phyloP scores from a whole-genome alignment of 1,140 invertebrate genomes.

The Drosophila busckii region DNA sequence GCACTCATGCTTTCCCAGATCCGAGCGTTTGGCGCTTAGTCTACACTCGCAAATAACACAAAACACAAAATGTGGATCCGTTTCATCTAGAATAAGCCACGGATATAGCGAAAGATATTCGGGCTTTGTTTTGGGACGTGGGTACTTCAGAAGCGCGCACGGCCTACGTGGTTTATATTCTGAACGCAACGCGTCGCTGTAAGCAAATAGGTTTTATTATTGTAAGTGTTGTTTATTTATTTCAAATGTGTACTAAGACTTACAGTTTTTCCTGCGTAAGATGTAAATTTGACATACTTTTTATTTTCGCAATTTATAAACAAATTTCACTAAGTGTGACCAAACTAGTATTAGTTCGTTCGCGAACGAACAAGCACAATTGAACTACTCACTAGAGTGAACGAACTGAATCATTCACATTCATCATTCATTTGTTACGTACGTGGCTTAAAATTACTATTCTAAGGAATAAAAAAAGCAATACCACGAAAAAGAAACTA shows the following conservation, averaged over 20 bases:
- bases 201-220: neutral
- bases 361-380: too few species aligned
- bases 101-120: conserved; percentile 61
- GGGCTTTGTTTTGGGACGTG: conserved; percentile 62
- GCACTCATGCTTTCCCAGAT: conserved; percentile 62
- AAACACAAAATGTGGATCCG: conserved; percentile 67
- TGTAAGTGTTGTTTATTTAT: neutral
- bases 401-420: too few species aligned
- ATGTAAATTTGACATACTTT: conserved; percentile 61
- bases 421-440: too few species aligned
- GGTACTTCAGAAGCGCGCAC: conserved; percentile 57
- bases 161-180: conserved; percentile 60
- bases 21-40: conserved; percentile 61
- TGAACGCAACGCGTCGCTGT: conserved; percentile 55
- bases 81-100: conserved; percentile 60
- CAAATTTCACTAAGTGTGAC: conserved; percentile 39
- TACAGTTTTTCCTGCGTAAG: conserved; percentile 68
- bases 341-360: too few species aligned
- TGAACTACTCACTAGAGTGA: too few species aligned
- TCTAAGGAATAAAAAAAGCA: too few species aligned
- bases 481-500: too few species aligned
- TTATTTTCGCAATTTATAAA: conserved; percentile 59
- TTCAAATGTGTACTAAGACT: conserved; percentile 27
- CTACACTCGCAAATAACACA: conserved; percentile 60
- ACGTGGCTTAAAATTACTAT: too few species aligned